A percentile compares a stretch with the other conserved stretches of the same genome.
phyloP scores from a whole-genome alignment of 2,113 vertebrate genomes.

The Phalacrocorax pelagicus region DNA sequence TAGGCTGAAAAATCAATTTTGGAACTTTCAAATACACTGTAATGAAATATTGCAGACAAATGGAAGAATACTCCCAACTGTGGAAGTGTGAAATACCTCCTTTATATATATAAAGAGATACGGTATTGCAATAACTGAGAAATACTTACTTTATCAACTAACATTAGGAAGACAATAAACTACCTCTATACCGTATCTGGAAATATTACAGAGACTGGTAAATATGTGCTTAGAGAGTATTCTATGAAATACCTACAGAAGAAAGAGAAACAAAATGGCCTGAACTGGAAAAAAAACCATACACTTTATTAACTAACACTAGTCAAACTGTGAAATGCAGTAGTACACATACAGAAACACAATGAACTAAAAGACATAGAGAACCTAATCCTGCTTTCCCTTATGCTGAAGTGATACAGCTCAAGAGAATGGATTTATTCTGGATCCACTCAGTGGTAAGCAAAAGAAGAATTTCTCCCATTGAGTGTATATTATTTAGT shows the following conservation, averaged over 20 bases:
- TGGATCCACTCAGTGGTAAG: background rate
- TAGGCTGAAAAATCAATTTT: slow-evolving; percentile 54
- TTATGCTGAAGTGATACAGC: background rate
- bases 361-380: background rate
- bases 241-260: background rate
- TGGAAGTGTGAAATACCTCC: slow-evolving; percentile 46
- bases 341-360: background rate
- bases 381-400: background rate
- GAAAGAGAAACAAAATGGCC: slow-evolving; percentile 12
- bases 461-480: background rate
- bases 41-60: slow-evolving; percentile 51
- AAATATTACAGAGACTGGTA: slow-evolving; percentile 20
- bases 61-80: slow-evolving; percentile 11
- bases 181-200: slow-evolving; percentile 11
- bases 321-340: background rate
- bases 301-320: background rate
- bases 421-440: background rate
- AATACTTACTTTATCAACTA: slow-evolving; percentile 51
- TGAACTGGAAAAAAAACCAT: background rate
- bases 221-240: slow-evolving; percentile 35
- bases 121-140: slow-evolving; percentile 37
- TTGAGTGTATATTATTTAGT: background rate
- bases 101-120: slow-evolving; percentile 34
- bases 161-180: slow-evolving; percentile 57
- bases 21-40: slow-evolving; percentile 26